Base-by-base conservation (phyloP, 2,888 invertebrate genomes). In the Tridacna gigas region DNA sequence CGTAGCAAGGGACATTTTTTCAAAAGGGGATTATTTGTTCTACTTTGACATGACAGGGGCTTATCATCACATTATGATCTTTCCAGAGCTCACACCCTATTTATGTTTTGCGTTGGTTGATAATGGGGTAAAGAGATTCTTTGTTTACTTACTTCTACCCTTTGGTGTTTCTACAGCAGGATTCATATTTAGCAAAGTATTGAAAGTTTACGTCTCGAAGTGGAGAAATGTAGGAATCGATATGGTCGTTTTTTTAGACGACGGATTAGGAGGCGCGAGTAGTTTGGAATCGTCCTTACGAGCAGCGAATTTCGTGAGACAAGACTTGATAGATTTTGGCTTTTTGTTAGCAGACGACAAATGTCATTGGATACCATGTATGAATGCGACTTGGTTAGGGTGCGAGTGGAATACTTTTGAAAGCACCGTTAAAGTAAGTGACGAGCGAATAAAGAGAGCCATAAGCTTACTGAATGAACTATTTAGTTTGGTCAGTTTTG, bases 1-100 rank as follows among this genome's bases (percentile, higher is more conserved):
- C 2, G 75, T 75, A 15, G 79, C 82, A 20, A 74, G 22, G 48
- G 60, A 77, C 11, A 56, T 77, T n/a, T 82, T 82, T 79, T 25
- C 37, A 20, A 20, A 51, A 45, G 79, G 76, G 0, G 79, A 79
- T 51, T 77, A 47, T 45, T 12, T 83, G 15, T 80, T 83, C 76
- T 28, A 66, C 1, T 82, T 74, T 11, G 79, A 79, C 51, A 63
- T 82, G 12, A 45, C 28, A 25, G 37, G 47, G 3, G 82, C 83
- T 28, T 83, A 83, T 80, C 79, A 80, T 77, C 83, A 83, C 37
- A 25, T 76, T 25, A 77, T 75, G 75, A 73, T 77, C 25, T 79
- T 56, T 77, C 63, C 48, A 20, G 77, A 60, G n/a, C 80, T 77
- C 66, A 20, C 67, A 13, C 67, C 63, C 9, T 84, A 67, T 75